Evolutionary conservation across 2,113 vertebrate genomes (phyloP), one percentile per base, ranked within the genome.

Genomic region (Sterrhoptilus dennistouni): DNA sequence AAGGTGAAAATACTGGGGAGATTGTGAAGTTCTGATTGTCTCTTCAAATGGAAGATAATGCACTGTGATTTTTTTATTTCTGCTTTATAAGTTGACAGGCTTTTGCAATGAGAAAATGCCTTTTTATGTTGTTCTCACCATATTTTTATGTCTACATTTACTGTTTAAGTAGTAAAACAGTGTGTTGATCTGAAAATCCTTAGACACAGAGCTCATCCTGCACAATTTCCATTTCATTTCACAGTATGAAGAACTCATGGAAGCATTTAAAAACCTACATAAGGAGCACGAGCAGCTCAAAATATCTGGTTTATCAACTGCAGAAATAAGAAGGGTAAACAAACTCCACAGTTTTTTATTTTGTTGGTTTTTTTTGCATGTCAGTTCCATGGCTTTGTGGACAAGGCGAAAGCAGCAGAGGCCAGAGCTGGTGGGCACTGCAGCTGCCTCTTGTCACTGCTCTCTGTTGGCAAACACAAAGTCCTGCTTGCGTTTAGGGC

Each of bases 181-280:
- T 10, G 8, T 45, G 44, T 81, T 65, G 60, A 71, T 91, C 33
- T 87, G 79, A 78, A 90, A 70, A 31, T 56, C 52, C 18, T 44
- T 71, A 14, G 42, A 36, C 59, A 36, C 52, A 47, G 18, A 64
- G 36, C 86, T 91, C 82, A 85, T 65, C 89, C 90, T 94, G 74
- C 61, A 54, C n/a, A 35, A 38, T 88, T 93, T 95, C 79, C 76
- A 31, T 95, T 92, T 89, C 83, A 44, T 68, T 97, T 97, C 64
- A 15, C 86, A 99, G 99, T 99, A 99, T 97, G 99, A 99, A 98
- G 99, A 99, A 87, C 96, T 99, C 89, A 99, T 99, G 97, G 99
- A 99, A 95, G 97, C 97, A 69, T 99, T 99, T 97, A 99, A 99
- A 98, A 98, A 95, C 31, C 98, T 99, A 59, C 99, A 99, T 96